Evolutionary conservation across 2,113 vertebrate genomes (phyloP).

Genomic region (Bufo gargarizans): DNA sequence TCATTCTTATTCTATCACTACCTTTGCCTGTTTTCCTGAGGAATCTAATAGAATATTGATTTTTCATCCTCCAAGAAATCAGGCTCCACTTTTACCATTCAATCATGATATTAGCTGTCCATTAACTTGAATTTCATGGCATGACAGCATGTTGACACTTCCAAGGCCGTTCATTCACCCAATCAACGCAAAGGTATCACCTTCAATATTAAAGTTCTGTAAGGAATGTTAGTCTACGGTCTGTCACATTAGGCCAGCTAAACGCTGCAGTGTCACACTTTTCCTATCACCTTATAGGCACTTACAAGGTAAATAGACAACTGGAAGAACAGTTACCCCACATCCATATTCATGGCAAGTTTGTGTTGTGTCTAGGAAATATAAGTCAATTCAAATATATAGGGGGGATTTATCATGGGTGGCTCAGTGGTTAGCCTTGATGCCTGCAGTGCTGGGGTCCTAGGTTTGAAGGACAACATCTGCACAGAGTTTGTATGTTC

Average conservation of each 20-base stretch:
- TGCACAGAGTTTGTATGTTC: no score
- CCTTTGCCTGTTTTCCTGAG: constrained; percentile 70
- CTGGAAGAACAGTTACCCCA: not conserved
- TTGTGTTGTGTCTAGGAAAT: not conserved
- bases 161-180: constrained; percentile 66
- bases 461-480: no score
- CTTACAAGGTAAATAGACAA: not conserved
- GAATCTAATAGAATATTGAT: constrained; percentile 96
- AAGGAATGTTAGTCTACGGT: constrained; percentile 51
- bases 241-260: constrained; percentile 20
- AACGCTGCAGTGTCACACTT: constrained; percentile 19
- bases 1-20: constrained; percentile 43
- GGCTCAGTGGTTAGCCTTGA: no score
- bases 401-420: no score
- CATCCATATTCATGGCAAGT: not conserved
- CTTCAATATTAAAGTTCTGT: constrained; percentile 62
- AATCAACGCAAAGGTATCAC: constrained; percentile 67
- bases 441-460: no score
- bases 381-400: no score
- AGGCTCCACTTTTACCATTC: constrained; percentile 83
- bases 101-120: constrained; percentile 90
- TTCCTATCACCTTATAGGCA: not conserved
- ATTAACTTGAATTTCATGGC: constrained; percentile 79
- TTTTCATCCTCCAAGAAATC: constrained; percentile 87
- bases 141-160: constrained; percentile 73